A percentile compares a stretch with the other conserved stretches of the same genome.
These are phyloP conservation scores for Acyrthosiphon pisum DNA, from an alignment of 1,140 invertebrate species.

Conservation along the genomic window DNA sequence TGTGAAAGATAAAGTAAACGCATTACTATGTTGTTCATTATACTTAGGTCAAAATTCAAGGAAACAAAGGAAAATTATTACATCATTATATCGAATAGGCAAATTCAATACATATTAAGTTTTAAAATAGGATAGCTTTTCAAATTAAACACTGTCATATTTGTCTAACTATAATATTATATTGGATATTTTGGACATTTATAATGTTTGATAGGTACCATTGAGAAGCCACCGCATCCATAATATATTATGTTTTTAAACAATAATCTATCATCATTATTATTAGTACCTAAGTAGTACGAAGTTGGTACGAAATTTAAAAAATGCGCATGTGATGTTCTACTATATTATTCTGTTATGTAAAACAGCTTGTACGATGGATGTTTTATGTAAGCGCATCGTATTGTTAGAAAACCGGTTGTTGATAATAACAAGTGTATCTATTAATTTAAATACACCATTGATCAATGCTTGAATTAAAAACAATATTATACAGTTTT, in stretches of 20 bases:
- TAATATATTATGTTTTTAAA: background rate
- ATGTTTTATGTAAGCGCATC: background rate
- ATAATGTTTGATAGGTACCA: background rate
- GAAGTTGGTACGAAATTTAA: background rate
- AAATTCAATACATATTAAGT: background rate
- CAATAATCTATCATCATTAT: background rate
- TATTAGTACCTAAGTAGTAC: background rate
- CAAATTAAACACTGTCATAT: background rate
- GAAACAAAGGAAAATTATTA: background rate
- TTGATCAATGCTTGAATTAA: background rate
- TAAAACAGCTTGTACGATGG: background rate
- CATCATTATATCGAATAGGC: background rate
- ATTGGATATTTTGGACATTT: background rate
- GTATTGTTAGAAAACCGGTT: background rate
- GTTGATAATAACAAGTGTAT: background rate
- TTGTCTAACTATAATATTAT: background rate
- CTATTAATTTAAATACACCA: background rate
- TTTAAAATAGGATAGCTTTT: background rate
- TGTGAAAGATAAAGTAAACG: background rate
- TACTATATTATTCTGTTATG: background rate
- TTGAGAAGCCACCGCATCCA: background rate
- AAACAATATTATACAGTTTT: background rate
- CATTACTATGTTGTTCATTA: background rate
- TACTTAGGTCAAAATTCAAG: background rate
- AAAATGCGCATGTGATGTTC: background rate